A percentile compares a stretch with the other conserved stretches of the same genome.
Evolutionary conservation across 2,797 vertebrate genomes (phyloP).

Genomic region (Danio choprae): DNA sequence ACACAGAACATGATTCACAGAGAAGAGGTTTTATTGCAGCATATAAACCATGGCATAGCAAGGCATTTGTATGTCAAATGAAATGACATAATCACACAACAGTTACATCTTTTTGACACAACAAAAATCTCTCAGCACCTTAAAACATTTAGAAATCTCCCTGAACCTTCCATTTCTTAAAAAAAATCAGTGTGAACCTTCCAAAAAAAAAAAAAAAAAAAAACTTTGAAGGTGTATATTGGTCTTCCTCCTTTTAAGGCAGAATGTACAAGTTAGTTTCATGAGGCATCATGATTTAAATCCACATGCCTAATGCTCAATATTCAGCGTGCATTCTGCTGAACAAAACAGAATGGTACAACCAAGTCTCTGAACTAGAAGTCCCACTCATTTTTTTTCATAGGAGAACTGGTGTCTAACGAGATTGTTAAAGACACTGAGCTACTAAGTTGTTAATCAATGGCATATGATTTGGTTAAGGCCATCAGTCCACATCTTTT

Average conservation of each 20-base stretch:
- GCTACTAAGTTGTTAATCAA: background rate
- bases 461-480: too few relatives aligned
- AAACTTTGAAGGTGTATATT: background rate
- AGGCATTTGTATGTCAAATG: background rate
- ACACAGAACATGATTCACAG: constrained; percentile 16
- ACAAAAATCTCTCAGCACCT: constrained; percentile 7
- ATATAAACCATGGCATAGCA: constrained; percentile 33
- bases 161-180: background rate
- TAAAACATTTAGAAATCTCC: background rate
- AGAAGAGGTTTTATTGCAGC: constrained; percentile 38
- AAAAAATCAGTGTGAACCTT: background rate
- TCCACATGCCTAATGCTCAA: constrained; percentile 9
- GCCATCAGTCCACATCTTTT: background rate
- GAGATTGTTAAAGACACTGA: background rate
- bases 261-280: background rate
- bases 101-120: background rate
- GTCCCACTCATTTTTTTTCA: background rate
- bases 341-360: background rate
- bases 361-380: background rate
- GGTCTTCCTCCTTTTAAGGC: constrained; percentile 17
- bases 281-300: background rate
- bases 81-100: background rate
- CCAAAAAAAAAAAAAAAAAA: too few relatives aligned
- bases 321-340: constrained; percentile 1
- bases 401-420: background rate